These are phyloP conservation scores for Epistrophella euchroma DNA, from an alignment of 2,888 invertebrate species.

Conservation along the genomic window DNA sequence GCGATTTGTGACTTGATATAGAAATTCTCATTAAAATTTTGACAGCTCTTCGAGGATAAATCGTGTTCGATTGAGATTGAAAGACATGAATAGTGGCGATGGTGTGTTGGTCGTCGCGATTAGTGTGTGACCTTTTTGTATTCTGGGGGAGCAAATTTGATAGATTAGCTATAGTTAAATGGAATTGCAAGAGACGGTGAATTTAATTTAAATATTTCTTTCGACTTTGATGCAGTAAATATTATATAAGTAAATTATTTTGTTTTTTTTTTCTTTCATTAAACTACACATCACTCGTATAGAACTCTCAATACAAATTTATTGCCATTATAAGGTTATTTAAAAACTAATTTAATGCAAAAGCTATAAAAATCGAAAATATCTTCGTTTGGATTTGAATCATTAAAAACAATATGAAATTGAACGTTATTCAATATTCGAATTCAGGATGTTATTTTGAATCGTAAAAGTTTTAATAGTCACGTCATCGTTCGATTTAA, in stretches of 20 bases:
- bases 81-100: conserved; percentile 45
- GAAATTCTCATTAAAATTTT: conserved; percentile 73
- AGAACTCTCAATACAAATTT: not conserved
- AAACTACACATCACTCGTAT: not conserved
- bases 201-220: conserved; percentile 17
- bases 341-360: conserved; percentile 1
- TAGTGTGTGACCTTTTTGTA: conserved; percentile 58
- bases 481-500: conserved; percentile 59
- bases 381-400: conserved; percentile 35
- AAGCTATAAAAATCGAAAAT: conserved; percentile 27
- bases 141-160: conserved; percentile 40
- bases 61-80: conserved; percentile 65
- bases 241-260: not conserved
- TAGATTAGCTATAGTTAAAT: conserved; percentile 38
- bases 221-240: not conserved
- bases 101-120: not conserved
- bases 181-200: conserved; percentile 10
- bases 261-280: not conserved
- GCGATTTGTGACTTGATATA: conserved; percentile 7
- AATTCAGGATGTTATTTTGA: conserved; percentile 48
- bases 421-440: conserved; percentile 36
- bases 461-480: conserved; percentile 45
- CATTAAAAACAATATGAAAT: conserved; percentile 43
- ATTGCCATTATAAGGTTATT: conserved; percentile 15
- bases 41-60: conserved; percentile 74